Conservation (phyloP, 1,140 invertebrate species). For the Gonatopus flavifemur region DNA sequence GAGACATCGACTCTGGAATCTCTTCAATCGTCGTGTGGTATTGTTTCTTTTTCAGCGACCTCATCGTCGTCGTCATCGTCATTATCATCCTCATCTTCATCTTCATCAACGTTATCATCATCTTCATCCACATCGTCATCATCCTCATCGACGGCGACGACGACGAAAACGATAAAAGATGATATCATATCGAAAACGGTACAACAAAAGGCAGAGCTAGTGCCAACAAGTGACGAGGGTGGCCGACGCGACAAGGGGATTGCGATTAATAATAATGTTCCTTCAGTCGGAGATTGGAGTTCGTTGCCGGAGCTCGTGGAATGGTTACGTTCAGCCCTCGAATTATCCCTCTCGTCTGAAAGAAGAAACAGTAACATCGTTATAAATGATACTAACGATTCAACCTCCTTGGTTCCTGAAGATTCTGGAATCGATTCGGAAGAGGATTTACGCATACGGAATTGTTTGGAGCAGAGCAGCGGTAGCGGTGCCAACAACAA, state of each 20-base stretch:
- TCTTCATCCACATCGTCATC: background rate
- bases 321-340: constrained; percentile 50
- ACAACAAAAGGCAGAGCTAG: background rate
- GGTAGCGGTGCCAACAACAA: background rate
- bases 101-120: no score
- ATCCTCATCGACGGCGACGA: background rate
- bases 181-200: constrained; percentile 3
- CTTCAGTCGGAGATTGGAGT: constrained; percentile 53
- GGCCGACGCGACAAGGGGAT: constrained; percentile 16
- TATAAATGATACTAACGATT: no score
- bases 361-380: constrained; percentile 31
- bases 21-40: constrained; percentile 18
- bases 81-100: no score
- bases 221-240: constrained; percentile 8
- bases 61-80: no score
- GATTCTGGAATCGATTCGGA: constrained; percentile 40
- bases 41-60: constrained; percentile 19
- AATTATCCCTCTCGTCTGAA: constrained; percentile 38
- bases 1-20: no score
- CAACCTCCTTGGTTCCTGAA: constrained; percentile 25
- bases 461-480: constrained; percentile 26
- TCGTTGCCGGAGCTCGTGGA: constrained; percentile 56
- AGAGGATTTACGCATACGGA: constrained; percentile 32
- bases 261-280: no score
- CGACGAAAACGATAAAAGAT: background rate